Percentiles rank a stretch among this genome's conserved stretches.
Evolutionary conservation across 2,888 invertebrate genomes (phyloP).

Genomic region (Brenthis hecate): DNA sequence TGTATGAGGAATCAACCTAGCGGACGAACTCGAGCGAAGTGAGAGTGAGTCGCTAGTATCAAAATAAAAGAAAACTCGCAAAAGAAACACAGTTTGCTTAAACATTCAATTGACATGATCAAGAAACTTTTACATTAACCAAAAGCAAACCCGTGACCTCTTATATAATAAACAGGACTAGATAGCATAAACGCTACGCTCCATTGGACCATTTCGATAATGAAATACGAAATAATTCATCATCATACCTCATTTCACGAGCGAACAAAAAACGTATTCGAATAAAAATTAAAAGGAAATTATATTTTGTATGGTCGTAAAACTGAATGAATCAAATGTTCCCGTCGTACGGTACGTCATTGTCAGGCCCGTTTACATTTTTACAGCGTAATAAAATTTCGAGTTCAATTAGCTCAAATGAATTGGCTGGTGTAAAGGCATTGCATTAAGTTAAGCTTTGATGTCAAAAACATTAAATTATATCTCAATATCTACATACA

Average conservation of each 20-base stretch:
- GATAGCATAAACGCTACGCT: no score
- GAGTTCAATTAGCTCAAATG: constrained; percentile 40
- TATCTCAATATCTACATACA: neutral
- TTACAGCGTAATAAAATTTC: constrained; percentile 42
- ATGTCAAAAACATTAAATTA: neutral
- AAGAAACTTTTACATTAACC: no score
- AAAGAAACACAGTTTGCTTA: no score
- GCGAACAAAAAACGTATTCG: constrained; percentile 12
- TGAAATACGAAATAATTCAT: no score
- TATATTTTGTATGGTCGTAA: constrained; percentile 30
- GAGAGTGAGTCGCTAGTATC: no score
- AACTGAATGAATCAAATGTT: constrained; percentile 31
- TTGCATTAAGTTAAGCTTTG: neutral
- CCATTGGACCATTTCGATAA: no score
- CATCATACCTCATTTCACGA: neutral
- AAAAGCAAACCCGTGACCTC: no score
- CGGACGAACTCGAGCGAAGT: no score
- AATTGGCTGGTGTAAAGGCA: constrained; percentile 31
- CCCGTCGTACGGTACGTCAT: constrained; percentile 27
- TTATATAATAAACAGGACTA: no score
- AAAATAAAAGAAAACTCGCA: no score
- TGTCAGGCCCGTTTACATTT: constrained; percentile 36
- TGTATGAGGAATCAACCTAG: no score
- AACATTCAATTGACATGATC: no score
- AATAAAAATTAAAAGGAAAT: constrained; percentile 21